These are phyloP conservation scores for Oenanthe melanoleuca DNA, from an alignment of 2,113 vertebrate species.

Conservation along the genomic window DNA sequence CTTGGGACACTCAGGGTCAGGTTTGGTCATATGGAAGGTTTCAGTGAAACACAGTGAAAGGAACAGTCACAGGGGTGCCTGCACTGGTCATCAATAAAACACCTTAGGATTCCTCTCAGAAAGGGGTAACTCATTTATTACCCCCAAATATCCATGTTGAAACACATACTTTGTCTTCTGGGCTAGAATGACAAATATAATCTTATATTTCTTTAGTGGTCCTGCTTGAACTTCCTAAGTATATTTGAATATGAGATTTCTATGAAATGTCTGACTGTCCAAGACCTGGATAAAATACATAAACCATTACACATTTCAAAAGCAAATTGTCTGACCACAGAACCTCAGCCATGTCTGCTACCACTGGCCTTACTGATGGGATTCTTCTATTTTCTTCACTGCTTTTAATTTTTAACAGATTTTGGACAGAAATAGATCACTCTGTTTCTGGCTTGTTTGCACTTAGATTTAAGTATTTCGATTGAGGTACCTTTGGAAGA, in stretches of 20 bases:
- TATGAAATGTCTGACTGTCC: not conserved
- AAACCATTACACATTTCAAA: not conserved
- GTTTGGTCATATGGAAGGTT: not conserved
- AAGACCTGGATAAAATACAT: not conserved
- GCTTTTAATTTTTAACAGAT: not conserved
- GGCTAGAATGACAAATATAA: not conserved
- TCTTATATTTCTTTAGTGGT: not conserved
- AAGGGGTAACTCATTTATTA: not conserved
- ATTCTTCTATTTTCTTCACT: not conserved
- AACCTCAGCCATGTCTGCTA: not conserved
- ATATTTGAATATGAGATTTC: not conserved
- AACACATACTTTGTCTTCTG: not conserved
- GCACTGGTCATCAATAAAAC: not conserved
- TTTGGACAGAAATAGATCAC: not conserved
- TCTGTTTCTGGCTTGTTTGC: not conserved
- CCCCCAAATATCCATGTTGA: not conserved
- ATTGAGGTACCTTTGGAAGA: not conserved
- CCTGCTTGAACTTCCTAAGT: not conserved
- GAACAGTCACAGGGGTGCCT: not conserved
- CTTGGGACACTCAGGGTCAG: not conserved
- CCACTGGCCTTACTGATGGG: not conserved
- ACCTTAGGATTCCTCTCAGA: not conserved
- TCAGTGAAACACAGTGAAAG: not conserved
- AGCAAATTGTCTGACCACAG: not conserved
- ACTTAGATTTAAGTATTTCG: not conserved